These are phyloP conservation scores for Fragum sueziense DNA, from an alignment of 2,888 invertebrate genomes.

Conservation along the genomic window DNA sequence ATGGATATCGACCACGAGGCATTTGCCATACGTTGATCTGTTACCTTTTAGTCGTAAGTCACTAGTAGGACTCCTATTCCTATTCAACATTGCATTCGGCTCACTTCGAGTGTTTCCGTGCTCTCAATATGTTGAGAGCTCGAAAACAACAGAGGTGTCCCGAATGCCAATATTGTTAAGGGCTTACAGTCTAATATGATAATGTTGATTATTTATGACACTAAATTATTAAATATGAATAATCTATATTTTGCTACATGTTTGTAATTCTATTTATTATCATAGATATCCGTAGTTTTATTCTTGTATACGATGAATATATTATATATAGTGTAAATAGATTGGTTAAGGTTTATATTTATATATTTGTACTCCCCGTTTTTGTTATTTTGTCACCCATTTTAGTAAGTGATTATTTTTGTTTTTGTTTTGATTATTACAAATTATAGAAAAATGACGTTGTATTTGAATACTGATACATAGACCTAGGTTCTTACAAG, in stretches of 20 bases:
- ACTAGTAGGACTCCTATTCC: neutral
- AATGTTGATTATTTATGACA: neutral
- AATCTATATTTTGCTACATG: constrained; percentile 6
- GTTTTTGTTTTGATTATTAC: too few relatives aligned
- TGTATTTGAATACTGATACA: neutral
- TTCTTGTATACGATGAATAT: constrained; percentile 16
- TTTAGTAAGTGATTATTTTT: too few relatives aligned
- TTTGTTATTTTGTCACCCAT: neutral
- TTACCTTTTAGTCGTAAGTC: too few relatives aligned
- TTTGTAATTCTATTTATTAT: constrained; percentile 12
- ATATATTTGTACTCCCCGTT: constrained; percentile 28
- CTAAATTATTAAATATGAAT: neutral
- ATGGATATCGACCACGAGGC: too few relatives aligned
- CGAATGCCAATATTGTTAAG: neutral
- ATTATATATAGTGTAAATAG: constrained; percentile 10
- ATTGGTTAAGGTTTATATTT: constrained; percentile 30
- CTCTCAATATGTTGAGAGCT: neutral
- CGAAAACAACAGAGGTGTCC: neutral
- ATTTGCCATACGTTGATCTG: too few relatives aligned
- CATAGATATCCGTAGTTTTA: constrained; percentile 10
- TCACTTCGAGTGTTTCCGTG: too few relatives aligned
- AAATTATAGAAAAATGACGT: neutral
- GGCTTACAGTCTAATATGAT: neutral
- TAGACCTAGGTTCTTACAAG: neutral
- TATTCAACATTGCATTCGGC: neutral